Evolutionary conservation across 2,888 invertebrate genomes (phyloP).

Genomic region (Branchipolynoe longqiensis): DNA sequence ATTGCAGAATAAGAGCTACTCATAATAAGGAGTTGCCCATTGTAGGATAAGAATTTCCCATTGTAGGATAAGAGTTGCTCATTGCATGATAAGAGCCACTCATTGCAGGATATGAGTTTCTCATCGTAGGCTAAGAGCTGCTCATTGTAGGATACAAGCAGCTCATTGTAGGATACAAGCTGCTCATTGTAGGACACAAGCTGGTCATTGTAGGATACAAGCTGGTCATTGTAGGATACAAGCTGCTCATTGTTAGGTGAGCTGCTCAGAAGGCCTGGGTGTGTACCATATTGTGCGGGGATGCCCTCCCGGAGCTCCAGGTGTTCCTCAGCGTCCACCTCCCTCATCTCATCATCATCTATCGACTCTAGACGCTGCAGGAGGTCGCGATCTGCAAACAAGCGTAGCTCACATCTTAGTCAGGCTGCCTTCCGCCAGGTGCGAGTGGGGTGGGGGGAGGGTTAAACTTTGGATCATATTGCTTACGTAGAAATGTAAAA

Average conservation of each 20-base stretch:
- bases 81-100: too few species aligned
- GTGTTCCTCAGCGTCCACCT: constrained; percentile 73
- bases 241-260: not conserved
- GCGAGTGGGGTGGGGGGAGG: not conserved
- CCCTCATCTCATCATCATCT: constrained; percentile 74
- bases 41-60: too few species aligned
- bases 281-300: constrained; percentile 72
- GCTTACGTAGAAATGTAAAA: not conserved
- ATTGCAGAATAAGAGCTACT: too few species aligned
- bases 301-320: constrained; percentile 71
- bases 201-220: too few species aligned
- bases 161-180: too few species aligned
- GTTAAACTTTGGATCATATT: not conserved
- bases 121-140: too few species aligned
- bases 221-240: too few species aligned
- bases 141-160: too few species aligned
- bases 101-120: too few species aligned
- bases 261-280: not conserved
- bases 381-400: constrained; percentile 46
- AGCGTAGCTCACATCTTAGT: constrained; percentile 50
- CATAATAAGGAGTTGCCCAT: too few species aligned
- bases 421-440: not conserved
- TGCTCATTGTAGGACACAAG: too few species aligned
- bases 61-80: too few species aligned
- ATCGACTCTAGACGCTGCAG: constrained; percentile 66